Base-by-base conservation (phyloP, 2,888 invertebrate species). In the Cryptocephalus primarius region DNA sequence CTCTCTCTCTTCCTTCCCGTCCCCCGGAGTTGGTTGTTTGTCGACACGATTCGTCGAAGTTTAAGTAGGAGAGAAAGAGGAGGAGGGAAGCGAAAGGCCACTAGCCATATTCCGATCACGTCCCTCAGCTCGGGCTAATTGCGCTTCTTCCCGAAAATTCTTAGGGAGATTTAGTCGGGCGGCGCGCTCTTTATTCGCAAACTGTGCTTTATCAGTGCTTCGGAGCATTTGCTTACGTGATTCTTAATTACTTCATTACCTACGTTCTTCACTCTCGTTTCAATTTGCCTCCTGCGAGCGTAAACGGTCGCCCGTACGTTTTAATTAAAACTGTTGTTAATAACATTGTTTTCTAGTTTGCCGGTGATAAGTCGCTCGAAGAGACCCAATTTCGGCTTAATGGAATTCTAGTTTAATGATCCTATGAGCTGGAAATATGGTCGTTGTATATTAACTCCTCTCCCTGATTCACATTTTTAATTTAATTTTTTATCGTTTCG, bases 181-280 rank as follows among this genome's bases (percentile, higher is more conserved):
- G 36, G n/a, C n/a, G 12, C n/a, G 36, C 36, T 22, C 22, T 36
- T 36, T 36, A 36, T 36, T 36, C 36, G 36, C 36, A 11, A 11
- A 22, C 11, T 36, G 12, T 58, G 55, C 55, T 61, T 59, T 61
- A 60, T 61, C 60, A 60, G 51, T 53, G 52, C 56, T 44, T n/a
- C 49, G 53, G 51, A 54, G 57, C 61, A 61, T 66, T 65, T 65
- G 63, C 63, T 63, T 65, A 64, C 64, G 64, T 62, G 64, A 60
- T 60, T 61, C 57, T 59, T 63, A 64, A 63, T 64, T 65, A 59
- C 62, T 64, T 62, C 60, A 65, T 65, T 64, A 60, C 54, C 44
- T 44, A 39, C 48, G 48, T 49, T 48, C 42, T 49, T 47, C 48
- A 40, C 48, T 48, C 46, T 49, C 53, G 46, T 50, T 56, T 51